Evolutionary conservation across 2,797 vertebrate genomes (phyloP).

Genomic region (Poecilia gillii): DNA sequence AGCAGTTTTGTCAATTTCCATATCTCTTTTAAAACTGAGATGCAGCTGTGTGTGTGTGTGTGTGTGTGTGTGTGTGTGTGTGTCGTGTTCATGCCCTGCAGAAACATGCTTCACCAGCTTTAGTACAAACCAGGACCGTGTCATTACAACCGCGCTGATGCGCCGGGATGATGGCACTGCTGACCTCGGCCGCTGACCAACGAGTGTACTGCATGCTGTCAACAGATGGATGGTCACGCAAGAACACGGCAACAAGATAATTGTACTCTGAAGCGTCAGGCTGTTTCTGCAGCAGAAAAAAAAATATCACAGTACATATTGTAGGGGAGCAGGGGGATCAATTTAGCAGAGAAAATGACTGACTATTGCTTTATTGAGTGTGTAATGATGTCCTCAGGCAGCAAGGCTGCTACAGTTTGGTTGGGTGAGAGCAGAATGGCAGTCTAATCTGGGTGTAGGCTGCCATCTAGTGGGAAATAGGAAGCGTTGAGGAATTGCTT

Average conservation of each 20-base stretch:
- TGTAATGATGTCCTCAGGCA: slow-evolving; percentile 74
- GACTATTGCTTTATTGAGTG: slow-evolving; percentile 81
- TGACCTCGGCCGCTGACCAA: slow-evolving; percentile 66
- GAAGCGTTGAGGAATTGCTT: background rate
- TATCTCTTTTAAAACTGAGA: slow-evolving; percentile 51
- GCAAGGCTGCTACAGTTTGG: slow-evolving; percentile 32
- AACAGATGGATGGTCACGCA: slow-evolving; percentile 63
- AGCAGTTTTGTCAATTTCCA: slow-evolving; percentile 47
- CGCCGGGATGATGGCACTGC: slow-evolving; percentile 29
- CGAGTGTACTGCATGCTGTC: slow-evolving; percentile 55
- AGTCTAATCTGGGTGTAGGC: slow-evolving; percentile 21
- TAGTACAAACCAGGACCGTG: slow-evolving; percentile 39
- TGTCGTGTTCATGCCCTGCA: slow-evolving; percentile 43
- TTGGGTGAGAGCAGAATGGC: background rate
- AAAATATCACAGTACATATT: slow-evolving; percentile 56
- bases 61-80: slow-evolving; percentile 27
- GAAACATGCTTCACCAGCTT: slow-evolving; percentile 56
- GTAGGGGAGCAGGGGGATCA: slow-evolving; percentile 74
- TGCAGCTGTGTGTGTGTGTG: slow-evolving; percentile 31
- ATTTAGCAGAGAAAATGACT: slow-evolving; percentile 78
- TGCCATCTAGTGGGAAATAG: slow-evolving; percentile 64
- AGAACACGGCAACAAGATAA: slow-evolving; percentile 56
- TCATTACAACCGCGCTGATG: slow-evolving; percentile 35
- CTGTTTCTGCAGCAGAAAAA: slow-evolving; percentile 50
- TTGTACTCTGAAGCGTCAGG: slow-evolving; percentile 57